Base-by-base conservation (phyloP, 2,888 invertebrate genomes). In the Branchipolynoe longqiensis region DNA sequence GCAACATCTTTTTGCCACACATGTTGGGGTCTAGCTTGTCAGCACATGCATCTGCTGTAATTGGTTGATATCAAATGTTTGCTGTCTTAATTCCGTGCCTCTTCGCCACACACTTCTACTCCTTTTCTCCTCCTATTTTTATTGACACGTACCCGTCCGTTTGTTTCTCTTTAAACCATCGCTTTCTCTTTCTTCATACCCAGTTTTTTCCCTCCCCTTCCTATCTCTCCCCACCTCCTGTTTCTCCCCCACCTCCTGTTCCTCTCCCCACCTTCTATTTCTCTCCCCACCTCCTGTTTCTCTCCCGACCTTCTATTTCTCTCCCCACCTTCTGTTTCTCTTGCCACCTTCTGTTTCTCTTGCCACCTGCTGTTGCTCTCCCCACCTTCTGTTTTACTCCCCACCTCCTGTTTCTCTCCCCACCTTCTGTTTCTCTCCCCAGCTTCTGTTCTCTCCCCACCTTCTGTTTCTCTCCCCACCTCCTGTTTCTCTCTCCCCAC, bases 391-490 rank as follows among this genome's bases (percentile, higher is more conserved):
- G 12, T 25, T 12, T 31, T 28, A 25, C n/a, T 14, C 28, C 62
- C 25, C 28, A n/a, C 62, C 62, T 62, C 31, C 62, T 18, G 3
- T 28, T 31, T 25, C 2, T 2, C 28, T 1, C 2, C 31, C 62
- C 62, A 48, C 48, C 18, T 18, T 18, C 48, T 48, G 8, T 18
- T 62, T 62, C 62, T 3, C 28, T 4, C 14, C 18, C 59, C 6
- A 14, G 18, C 59, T 58, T 25, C 58, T 58, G 4, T 2, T 14
- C 28, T 31, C 31, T 14, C 28, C 31, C 62, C 59, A 6, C 3
- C 28, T 62, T 25, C 62, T n/a, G n/a, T n/a, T n/a, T 58, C 58
- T 25, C 58, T 58, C 58, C n/a, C 58, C n/a, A 4, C 58, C 58
- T 58, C 58, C 58, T n/a, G 4, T 25, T n/a, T n/a, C n/a, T 25